phyloP scores from a whole-genome alignment of 2,797 vertebrate genomes.

The Sternotherus odoratus region DNA sequence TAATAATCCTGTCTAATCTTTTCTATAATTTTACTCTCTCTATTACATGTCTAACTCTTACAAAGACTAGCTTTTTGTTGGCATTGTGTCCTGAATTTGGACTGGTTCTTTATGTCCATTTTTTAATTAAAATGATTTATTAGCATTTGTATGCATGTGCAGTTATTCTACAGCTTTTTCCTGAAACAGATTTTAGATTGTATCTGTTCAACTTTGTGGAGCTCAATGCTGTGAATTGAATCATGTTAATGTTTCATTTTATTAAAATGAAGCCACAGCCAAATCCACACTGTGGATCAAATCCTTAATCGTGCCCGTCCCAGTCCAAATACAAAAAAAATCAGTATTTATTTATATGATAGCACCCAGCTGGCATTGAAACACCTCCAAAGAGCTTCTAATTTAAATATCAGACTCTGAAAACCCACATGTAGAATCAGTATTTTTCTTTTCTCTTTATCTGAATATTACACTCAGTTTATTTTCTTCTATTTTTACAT shows the following conservation, averaged over 20 bases:
- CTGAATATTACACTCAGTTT: neutral
- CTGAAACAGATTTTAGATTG: neutral
- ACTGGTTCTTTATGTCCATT: neutral
- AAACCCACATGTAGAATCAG: neutral
- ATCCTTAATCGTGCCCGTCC: neutral
- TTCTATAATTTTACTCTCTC: accelerated
- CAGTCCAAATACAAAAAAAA: neutral
- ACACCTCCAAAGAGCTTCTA: neutral
- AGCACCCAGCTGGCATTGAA: neutral
- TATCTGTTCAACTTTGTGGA: neutral
- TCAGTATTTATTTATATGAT: neutral
- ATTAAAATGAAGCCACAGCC: neutral
- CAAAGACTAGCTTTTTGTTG: neutral
- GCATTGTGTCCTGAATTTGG: neutral
- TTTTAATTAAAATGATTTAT: neutral
- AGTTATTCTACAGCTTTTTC: neutral
- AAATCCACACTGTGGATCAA: neutral
- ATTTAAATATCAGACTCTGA: neutral
- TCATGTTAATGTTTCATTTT: neutral
- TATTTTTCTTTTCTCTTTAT: neutral
- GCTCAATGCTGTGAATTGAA: neutral
- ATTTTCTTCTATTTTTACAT: neutral
- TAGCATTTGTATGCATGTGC: neutral
- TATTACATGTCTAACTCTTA: accelerated
- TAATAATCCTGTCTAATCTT: neutral